Conservation (phyloP, 2,888 invertebrate species). For the Synergus umbraculus region DNA sequence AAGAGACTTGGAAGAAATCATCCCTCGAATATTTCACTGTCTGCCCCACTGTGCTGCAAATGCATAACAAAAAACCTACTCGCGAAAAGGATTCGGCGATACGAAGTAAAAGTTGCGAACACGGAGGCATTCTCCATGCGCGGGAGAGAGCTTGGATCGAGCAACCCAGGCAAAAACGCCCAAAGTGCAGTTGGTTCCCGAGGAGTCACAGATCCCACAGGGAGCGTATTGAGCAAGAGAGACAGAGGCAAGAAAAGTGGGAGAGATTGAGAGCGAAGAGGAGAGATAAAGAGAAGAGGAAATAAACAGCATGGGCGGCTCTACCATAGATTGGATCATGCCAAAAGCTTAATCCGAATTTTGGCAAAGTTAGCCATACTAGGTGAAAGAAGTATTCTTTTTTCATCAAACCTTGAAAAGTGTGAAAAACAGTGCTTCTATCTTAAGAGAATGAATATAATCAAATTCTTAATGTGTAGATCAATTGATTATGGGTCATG, state of each 20-base stretch:
- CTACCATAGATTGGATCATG: conserved; percentile 23
- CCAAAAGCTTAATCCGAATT: not conserved
- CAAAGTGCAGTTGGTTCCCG: conserved; percentile 65
- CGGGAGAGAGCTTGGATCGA: conserved; percentile 53
- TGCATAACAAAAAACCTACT: conserved; percentile 54
- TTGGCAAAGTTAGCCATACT: not conserved
- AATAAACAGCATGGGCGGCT: conserved; percentile 36
- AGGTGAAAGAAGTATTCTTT: not conserved
- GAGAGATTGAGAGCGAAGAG: conserved; percentile 30
- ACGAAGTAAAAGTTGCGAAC: conserved; percentile 58
- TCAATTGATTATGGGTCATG: too few species aligned
- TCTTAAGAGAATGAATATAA: too few species aligned
- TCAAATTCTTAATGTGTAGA: too few species aligned
- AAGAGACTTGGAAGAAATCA: conserved; percentile 53
- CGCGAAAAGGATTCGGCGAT: conserved; percentile 54
- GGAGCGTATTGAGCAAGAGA: conserved; percentile 47
- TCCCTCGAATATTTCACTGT: conserved; percentile 59
- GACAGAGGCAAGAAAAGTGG: conserved; percentile 42
- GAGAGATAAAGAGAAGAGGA: conserved; percentile 41
- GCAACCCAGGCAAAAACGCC: conserved; percentile 64
- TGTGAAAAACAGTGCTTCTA: too few species aligned
- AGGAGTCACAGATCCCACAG: conserved; percentile 58
- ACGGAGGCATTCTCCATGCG: conserved; percentile 55
- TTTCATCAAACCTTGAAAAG: too few species aligned
- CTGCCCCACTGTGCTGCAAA: conserved; percentile 42